Evolutionary conservation across 2,797 vertebrate genomes (phyloP), one percentile per base, ranked within the genome.

Genomic region (Knipowitschia caucasica): DNA sequence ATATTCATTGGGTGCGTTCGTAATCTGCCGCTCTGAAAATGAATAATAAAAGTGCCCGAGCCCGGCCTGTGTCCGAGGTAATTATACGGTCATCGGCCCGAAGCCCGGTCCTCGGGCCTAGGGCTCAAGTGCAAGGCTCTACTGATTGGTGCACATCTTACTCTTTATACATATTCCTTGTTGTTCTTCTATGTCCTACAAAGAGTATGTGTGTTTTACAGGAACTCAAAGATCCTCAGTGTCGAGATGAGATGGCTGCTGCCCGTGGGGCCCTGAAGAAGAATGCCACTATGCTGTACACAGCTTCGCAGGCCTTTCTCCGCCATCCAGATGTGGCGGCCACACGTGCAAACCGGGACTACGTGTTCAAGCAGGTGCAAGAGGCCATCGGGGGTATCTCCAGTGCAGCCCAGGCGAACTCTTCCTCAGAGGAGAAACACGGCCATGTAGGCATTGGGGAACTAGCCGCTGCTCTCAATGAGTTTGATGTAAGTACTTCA

Each of bases 351-450:
- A 99, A 99, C 86, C 86, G 96, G 11, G 96, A 99, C 80, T 99
- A 99, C 0, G 96, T 99, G 66, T 99, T 98, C 86, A 99, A 99
- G 67, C 96, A 99, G 77, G 96, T 99, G n/a, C 96, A 99, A 80
- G 96, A 99, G 67, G 96, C 96, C 9, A 95, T 99, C 1, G 95
- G 93, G 7, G 95, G 96, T 17, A 98, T 99, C 70, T 96, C 95
- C 62, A 97, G 94, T 0, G 94, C 96, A n/a, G 95, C 96, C 38
- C 96, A 99, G 86, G 95, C 96, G 80, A 93, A 93, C 64, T 97
- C 96, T 0, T 94, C 95, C 60, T 92, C 92, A 0, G 96, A 98
- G 1, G 96, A 98, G 84, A 97, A 93, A 84, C 98, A 99, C 34
- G 93, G 94, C 12, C 96, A 98, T 47, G 94, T 95, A 1, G 94